These are phyloP conservation scores for Babylonia areolata DNA, from an alignment of 1,140 invertebrate genomes.

Conservation along the genomic window DNA sequence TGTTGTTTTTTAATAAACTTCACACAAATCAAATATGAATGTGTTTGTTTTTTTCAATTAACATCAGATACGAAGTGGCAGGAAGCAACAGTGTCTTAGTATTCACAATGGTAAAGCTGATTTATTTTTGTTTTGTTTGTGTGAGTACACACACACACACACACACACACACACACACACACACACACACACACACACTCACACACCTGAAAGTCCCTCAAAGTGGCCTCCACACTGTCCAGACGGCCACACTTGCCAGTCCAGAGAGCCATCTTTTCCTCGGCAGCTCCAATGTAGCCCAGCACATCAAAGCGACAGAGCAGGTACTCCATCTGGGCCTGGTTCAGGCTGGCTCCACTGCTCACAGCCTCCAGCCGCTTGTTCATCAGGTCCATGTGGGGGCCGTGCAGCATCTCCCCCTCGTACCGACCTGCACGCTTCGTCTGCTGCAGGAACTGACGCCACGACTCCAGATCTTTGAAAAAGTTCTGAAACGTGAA, in stretches of 20 bases:
- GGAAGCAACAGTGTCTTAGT: too few species aligned
- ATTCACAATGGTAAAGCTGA: too few species aligned
- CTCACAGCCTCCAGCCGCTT: conserved; percentile 29
- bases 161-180: neutral
- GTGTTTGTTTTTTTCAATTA: too few species aligned
- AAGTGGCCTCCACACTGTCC: conserved; percentile 87
- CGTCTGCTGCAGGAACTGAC: conserved; percentile 83
- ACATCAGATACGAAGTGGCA: too few species aligned
- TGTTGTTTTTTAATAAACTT: too few species aligned
- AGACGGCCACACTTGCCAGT: conserved; percentile 91
- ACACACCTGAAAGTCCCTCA: conserved; percentile 85
- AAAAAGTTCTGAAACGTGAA: conserved; percentile 83
- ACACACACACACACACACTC: neutral
- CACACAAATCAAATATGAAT: too few species aligned
- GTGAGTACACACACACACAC: too few species aligned
- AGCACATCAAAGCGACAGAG: conserved; percentile 72
- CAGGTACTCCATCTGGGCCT: conserved; percentile 29
- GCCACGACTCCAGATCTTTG: conserved; percentile 85
- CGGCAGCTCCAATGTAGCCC: conserved; percentile 91
- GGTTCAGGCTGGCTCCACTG: conserved; percentile 11
- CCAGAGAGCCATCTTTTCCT: conserved; percentile 92
- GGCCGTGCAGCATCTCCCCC: conserved; percentile 79
- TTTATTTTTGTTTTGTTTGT: too few species aligned
- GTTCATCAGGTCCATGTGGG: conserved; percentile 78
- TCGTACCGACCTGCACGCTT: conserved; percentile 69